Evolutionary conservation across 1,140 invertebrate species (phyloP).

Genomic region (Tetramorium simillimum): DNA sequence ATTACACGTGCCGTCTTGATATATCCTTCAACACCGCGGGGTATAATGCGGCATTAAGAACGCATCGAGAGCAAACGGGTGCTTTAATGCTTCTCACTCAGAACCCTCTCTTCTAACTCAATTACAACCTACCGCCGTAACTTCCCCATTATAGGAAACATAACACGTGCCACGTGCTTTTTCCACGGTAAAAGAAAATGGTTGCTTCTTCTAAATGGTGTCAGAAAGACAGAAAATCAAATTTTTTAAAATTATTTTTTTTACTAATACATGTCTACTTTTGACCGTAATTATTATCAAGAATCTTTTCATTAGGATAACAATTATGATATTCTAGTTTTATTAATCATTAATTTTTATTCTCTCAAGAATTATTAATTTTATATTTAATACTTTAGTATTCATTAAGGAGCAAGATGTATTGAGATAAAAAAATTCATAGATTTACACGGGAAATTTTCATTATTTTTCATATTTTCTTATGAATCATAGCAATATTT

Average conservation of each 20-base stretch:
- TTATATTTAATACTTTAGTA: not conserved
- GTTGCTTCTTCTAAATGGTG: not conserved
- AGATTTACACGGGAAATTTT: not conserved
- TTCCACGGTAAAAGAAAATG: conserved; percentile 1
- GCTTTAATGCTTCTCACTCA: conserved; percentile 28
- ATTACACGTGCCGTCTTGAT: conserved; percentile 28
- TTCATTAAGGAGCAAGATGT: not conserved
- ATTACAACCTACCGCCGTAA: conserved; percentile 22
- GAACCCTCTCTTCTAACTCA: not conserved
- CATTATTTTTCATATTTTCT: not conserved
- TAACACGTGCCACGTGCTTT: not conserved
- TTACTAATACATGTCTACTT: not conserved
- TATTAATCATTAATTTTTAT: not conserved
- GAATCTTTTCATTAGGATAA: not conserved
- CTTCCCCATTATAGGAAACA: conserved; percentile 33
- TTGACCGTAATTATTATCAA: not conserved
- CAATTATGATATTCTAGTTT: not conserved
- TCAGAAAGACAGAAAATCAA: not conserved
- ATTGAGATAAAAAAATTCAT: not conserved
- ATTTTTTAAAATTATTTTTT: not conserved
- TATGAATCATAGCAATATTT: not conserved
- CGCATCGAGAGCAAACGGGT: not conserved
- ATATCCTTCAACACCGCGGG: conserved; percentile 11
- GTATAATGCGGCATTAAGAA: conserved; percentile 5
- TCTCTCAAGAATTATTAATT: not conserved